Evolutionary conservation across 2,888 invertebrate genomes (phyloP).

Genomic region (Limnephilus lunatus): DNA sequence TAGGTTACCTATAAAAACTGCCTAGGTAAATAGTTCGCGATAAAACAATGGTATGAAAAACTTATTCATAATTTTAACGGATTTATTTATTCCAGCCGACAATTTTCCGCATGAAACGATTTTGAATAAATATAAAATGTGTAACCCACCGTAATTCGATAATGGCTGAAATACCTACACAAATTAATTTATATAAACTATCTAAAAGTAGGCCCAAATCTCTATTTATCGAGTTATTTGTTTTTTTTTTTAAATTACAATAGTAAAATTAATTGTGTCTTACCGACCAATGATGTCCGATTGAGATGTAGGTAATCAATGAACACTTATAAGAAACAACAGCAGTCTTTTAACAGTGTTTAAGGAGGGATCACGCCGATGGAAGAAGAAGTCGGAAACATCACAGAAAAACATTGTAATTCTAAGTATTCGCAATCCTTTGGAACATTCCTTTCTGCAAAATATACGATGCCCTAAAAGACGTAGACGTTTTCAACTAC

Average conservation of each 20-base stretch:
- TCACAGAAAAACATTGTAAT: no score
- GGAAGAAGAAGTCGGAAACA: no score
- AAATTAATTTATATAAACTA: background rate
- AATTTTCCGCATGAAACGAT: slow-evolving; percentile 8
- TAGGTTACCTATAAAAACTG: slow-evolving; percentile 1
- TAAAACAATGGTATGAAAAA: slow-evolving; percentile 16
- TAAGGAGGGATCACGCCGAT: no score
- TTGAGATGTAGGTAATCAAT: no score
- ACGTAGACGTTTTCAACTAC: no score
- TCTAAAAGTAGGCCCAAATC: background rate
- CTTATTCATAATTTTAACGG: background rate
- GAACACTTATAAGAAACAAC: no score
- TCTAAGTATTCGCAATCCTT: no score
- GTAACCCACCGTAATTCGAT: background rate
- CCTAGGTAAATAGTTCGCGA: slow-evolving; percentile 25
- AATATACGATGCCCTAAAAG: no score
- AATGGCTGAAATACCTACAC: background rate
- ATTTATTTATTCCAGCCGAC: background rate
- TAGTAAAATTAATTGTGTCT: background rate
- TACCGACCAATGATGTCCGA: no score
- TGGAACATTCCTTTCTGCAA: no score
- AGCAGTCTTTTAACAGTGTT: no score
- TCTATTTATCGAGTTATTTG: no score
- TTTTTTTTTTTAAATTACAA: background rate
- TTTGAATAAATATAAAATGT: background rate